A percentile compares a stretch with the other conserved stretches of the same genome.
Evolutionary conservation across 2,797 vertebrate species (phyloP).

Genomic region (Taenioides sp.): DNA sequence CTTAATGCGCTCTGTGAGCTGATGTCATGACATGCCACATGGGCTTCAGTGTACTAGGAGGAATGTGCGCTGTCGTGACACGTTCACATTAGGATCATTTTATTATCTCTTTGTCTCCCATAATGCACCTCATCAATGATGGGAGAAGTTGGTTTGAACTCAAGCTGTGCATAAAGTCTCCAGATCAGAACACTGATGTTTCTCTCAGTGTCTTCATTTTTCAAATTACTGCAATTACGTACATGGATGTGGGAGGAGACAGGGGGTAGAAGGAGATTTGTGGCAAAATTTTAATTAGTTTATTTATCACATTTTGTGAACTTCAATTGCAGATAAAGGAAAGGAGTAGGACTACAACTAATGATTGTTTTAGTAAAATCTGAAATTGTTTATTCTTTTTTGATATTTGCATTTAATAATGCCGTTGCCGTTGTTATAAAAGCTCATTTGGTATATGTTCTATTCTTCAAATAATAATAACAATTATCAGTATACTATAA

Average conservation of each 20-base stretch:
- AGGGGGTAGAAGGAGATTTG: no score
- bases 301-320: no score
- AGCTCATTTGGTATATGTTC: background rate
- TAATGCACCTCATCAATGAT: slow-evolving; percentile 28
- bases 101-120: slow-evolving; percentile 53
- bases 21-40: slow-evolving; percentile 71
- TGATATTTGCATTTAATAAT: no score
- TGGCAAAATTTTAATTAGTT: no score
- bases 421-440: background rate
- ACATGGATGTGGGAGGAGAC: no score
- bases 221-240: no score
- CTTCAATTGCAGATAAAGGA: no score
- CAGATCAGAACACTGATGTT: background rate
- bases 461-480: background rate
- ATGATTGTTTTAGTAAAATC: background rate
- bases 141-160: slow-evolving; percentile 3
- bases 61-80: slow-evolving; percentile 73
- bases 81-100: slow-evolving; percentile 55
- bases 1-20: slow-evolving; percentile 66
- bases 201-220: background rate
- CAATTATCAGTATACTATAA: no score
- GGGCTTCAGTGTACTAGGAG: slow-evolving; percentile 59
- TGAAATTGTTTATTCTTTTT: no score
- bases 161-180: background rate
- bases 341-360: background rate